phyloP scores from a whole-genome alignment of 2,797 vertebrate genomes.

The Gallinago stenura region DNA sequence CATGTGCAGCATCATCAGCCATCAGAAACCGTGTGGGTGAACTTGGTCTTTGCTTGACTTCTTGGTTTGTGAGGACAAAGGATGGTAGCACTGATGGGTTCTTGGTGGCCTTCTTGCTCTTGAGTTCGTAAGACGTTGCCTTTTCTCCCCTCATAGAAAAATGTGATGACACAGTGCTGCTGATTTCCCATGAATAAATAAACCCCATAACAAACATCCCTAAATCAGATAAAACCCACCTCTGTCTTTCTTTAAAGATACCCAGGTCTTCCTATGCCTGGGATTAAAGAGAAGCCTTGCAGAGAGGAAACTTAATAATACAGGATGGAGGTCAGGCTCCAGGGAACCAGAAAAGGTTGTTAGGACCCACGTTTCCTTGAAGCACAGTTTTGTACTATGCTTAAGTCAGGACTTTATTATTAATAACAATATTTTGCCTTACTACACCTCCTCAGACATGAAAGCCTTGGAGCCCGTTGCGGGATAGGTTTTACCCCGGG shows the following conservation, averaged over 20 bases:
- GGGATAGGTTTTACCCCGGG: neutral
- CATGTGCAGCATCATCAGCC: accelerated
- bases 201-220: neutral
- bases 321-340: neutral
- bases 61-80: neutral
- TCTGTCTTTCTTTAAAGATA: neutral
- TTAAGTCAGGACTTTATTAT: neutral
- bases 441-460: neutral
- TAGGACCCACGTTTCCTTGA: neutral
- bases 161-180: accelerated
- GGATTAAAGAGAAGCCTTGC: neutral
- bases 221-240: neutral
- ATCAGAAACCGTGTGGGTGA: accelerated
- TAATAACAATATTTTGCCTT: neutral
- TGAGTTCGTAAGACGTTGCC: neutral
- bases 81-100: neutral
- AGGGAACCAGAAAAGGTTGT: neutral
- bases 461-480: neutral
- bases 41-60: neutral
- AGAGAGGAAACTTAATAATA: neutral
- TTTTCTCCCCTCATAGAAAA: neutral
- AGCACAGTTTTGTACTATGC: neutral
- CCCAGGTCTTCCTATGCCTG: neutral
- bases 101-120: neutral
- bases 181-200: neutral